Percentiles rank a stretch among this genome's conserved stretches.
Evolutionary conservation across 2,888 invertebrate genomes (phyloP).

Genomic region (Diaperis boleti): DNA sequence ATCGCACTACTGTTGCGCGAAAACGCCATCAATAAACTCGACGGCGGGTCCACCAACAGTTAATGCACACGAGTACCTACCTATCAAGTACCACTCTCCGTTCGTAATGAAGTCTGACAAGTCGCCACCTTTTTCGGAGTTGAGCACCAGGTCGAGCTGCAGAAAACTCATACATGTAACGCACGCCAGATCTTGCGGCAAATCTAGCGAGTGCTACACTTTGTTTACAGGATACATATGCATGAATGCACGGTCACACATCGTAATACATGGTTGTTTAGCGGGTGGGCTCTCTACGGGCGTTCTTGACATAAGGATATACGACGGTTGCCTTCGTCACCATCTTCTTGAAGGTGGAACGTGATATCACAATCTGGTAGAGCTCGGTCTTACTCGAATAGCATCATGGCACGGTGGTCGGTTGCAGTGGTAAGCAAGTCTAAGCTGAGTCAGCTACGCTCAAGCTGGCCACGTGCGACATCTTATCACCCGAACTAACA

Average conservation of each 20-base stretch:
- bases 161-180: slow-evolving; percentile 63
- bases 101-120: slow-evolving; percentile 97
- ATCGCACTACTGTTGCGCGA: too few species aligned
- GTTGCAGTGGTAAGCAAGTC: slow-evolving; percentile 31
- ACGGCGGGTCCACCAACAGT: too few species aligned
- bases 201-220: slow-evolving; percentile 41
- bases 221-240: slow-evolving; percentile 37
- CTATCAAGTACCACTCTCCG: slow-evolving; percentile 99
- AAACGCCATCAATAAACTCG: too few species aligned
- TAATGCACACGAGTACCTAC: too few species aligned
- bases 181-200: slow-evolving; percentile 44
- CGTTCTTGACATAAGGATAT: slow-evolving; percentile 21
- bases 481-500: slow-evolving; percentile 33
- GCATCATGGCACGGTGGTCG: slow-evolving; percentile 8
- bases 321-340: slow-evolving; percentile 20
- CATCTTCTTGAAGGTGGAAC: slow-evolving; percentile 19
- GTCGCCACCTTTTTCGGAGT: slow-evolving; percentile 94
- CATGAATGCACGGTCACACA: slow-evolving; percentile 41
- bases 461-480: slow-evolving; percentile 34
- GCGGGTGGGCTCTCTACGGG: slow-evolving; percentile 36
- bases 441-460: slow-evolving; percentile 12
- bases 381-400: slow-evolving; percentile 27
- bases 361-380: slow-evolving; percentile 14
- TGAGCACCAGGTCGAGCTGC: slow-evolving; percentile 96
- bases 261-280: slow-evolving; percentile 40